Percentiles rank a stretch among this genome's conserved stretches.
phyloP scores from a whole-genome alignment of 2,888 invertebrate genomes.

The Gortyna flavago region DNA sequence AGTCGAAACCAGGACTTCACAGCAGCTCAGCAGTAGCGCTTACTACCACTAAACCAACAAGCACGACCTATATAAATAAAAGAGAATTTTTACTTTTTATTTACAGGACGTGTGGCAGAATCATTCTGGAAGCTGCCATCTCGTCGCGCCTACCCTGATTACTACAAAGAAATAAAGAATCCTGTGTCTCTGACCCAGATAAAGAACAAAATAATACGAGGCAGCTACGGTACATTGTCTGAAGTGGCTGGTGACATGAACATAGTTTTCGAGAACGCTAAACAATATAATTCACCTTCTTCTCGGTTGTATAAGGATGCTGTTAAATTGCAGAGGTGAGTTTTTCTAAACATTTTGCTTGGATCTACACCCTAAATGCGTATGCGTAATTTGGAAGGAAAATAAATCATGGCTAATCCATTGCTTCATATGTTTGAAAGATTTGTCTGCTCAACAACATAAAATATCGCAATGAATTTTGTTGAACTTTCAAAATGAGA shows the following conservation, averaged over 20 bases:
- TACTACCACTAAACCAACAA: neutral
- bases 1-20: neutral
- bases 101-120: slow-evolving; percentile 95
- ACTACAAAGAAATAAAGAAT: slow-evolving; percentile 98
- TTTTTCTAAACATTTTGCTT: neutral
- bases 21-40: too few species aligned
- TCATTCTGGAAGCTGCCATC: slow-evolving; percentile 98
- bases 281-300: slow-evolving; percentile 95
- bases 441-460: too few species aligned
- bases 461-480: too few species aligned
- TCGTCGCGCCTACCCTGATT: slow-evolving; percentile 97
- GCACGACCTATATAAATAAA: neutral
- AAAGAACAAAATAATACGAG: slow-evolving; percentile 94
- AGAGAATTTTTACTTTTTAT: neutral
- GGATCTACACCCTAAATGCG: neutral
- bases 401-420: too few species aligned
- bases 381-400: neutral
- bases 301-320: slow-evolving; percentile 95
- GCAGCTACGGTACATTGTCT: slow-evolving; percentile 95
- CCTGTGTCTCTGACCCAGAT: slow-evolving; percentile 98
- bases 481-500: too few species aligned
- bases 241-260: slow-evolving; percentile 98
- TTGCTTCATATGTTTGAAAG: too few species aligned
- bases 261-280: slow-evolving; percentile 99
- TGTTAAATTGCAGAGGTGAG: slow-evolving; percentile 93